phyloP scores from a whole-genome alignment of 2,888 invertebrate species.

The Phanerotoma sp. region DNA sequence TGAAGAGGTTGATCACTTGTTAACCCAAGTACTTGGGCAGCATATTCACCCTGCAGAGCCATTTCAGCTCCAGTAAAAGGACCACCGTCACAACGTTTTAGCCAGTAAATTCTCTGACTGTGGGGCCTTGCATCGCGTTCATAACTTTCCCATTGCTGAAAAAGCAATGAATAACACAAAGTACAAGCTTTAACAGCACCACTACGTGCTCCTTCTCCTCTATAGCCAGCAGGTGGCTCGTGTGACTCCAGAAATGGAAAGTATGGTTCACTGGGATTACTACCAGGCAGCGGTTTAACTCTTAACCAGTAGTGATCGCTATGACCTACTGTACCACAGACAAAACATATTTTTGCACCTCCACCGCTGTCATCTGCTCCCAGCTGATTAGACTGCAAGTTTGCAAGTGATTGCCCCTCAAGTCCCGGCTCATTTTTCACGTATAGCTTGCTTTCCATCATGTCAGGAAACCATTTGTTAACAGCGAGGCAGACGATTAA shows the following conservation, averaged over 20 bases:
- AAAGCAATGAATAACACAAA: constrained; percentile 81
- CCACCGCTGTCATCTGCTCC: constrained; percentile 39
- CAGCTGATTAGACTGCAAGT: constrained; percentile 38
- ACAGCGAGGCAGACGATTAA: constrained; percentile 4
- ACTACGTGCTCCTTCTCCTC: constrained; percentile 55
- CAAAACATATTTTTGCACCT: constrained; percentile 62
- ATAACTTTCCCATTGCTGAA: constrained; percentile 91
- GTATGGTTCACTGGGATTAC: constrained; percentile 73
- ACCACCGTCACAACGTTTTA: constrained; percentile 89
- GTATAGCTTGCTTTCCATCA: constrained; percentile 66
- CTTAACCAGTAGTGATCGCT: constrained; percentile 65
- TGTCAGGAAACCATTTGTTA: constrained; percentile 54
- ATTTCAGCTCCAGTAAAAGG: constrained; percentile 88
- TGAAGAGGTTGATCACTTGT: constrained; percentile 61
- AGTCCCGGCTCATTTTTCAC: constrained; percentile 71
- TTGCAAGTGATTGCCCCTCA: constrained; percentile 51
- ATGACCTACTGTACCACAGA: constrained; percentile 73
- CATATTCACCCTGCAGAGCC: constrained; percentile 88
- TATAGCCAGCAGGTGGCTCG: constrained; percentile 80
- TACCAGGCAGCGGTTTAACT: constrained; percentile 69
- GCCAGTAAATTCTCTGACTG: constrained; percentile 86
- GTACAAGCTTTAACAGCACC: constrained; percentile 73
- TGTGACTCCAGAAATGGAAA: constrained; percentile 92
- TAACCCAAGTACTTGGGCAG: constrained; percentile 82
- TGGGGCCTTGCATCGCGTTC: constrained; percentile 84